phyloP scores from a whole-genome alignment of 2,888 invertebrate species.

The Lymantria monacha region DNA sequence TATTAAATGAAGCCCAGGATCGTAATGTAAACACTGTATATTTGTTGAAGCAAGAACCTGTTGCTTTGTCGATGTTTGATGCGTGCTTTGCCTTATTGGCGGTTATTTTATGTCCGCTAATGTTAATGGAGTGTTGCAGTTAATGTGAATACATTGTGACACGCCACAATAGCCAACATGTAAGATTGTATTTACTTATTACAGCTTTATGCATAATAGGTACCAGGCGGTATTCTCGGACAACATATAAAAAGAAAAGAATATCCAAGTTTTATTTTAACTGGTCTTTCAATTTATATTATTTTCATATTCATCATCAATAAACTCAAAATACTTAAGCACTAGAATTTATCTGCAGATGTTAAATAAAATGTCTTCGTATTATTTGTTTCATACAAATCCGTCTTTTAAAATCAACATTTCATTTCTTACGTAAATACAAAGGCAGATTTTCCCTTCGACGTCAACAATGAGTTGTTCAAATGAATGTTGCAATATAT shows the following conservation, averaged over 20 bases:
- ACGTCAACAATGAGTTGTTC: conserved; percentile 68
- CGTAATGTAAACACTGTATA: conserved; percentile 77
- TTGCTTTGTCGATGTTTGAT: conserved; percentile 78
- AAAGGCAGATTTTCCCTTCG: conserved; percentile 70
- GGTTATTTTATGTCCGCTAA: conserved; percentile 78
- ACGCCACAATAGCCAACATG: conserved; percentile 30
- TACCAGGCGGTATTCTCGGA: no score
- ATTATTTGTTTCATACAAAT: conserved; percentile 48
- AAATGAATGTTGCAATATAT: conserved; percentile 67
- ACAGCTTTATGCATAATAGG: conserved; percentile 8
- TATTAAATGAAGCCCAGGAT: conserved; percentile 82
- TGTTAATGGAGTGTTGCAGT: conserved; percentile 69
- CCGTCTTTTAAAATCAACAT: conserved; percentile 56
- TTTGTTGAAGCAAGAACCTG: conserved; percentile 78
- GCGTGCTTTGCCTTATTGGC: conserved; percentile 77
- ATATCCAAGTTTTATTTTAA: conserved; percentile 31
- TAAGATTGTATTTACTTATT: conserved; percentile 1
- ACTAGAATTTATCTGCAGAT: conserved; percentile 16
- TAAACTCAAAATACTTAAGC: conserved; percentile 17
- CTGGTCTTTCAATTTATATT: conserved; percentile 1
- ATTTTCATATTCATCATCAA: conserved; percentile 13
- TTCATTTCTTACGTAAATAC: conserved; percentile 61
- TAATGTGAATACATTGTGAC: conserved; percentile 71
- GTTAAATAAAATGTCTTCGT: conserved; percentile 36
- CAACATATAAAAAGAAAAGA: no score